Conservation (phyloP, 2,113 vertebrate species). For the Hucho hucho region DNA sequence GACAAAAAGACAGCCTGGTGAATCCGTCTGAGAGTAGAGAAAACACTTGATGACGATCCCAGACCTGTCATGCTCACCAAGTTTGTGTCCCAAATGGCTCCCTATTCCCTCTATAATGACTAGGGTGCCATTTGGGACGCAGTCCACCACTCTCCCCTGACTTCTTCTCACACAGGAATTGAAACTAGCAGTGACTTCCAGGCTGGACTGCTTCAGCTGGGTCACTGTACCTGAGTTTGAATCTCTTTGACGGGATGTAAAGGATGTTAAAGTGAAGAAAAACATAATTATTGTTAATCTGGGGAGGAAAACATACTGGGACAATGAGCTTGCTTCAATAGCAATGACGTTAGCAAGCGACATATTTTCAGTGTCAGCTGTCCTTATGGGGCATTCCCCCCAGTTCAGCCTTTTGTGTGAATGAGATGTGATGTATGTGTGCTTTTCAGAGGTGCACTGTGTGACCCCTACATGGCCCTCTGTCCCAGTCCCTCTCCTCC, state of each 20-base stretch:
- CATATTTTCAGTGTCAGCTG: slow-evolving; percentile 61
- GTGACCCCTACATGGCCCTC: slow-evolving; percentile 20
- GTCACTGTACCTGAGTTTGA: no score
- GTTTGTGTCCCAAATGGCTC: no score
- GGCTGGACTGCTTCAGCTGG: no score
- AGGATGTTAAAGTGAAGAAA: no score
- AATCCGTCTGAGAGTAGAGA: neutral
- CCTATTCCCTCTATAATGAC: no score
- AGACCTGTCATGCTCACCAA: no score
- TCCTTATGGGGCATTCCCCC: slow-evolving; percentile 56
- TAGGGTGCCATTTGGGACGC: no score
- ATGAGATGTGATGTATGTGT: slow-evolving; percentile 49
- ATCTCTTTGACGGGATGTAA: no score
- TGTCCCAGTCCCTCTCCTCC: slow-evolving; percentile 29
- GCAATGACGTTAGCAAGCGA: slow-evolving; percentile 38
- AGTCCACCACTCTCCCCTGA: no score
- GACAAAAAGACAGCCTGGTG: neutral
- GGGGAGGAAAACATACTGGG: slow-evolving; percentile 22
- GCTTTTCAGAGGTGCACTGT: slow-evolving; percentile 38
- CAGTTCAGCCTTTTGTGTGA: slow-evolving; percentile 61
- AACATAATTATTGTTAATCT: neutral
- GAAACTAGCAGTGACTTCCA: no score
- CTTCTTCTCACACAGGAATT: no score
- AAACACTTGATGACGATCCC: no score
- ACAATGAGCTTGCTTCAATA: slow-evolving; percentile 47